phyloP scores from a whole-genome alignment of 1,140 invertebrate species.

The Saxidomus purpurata region DNA sequence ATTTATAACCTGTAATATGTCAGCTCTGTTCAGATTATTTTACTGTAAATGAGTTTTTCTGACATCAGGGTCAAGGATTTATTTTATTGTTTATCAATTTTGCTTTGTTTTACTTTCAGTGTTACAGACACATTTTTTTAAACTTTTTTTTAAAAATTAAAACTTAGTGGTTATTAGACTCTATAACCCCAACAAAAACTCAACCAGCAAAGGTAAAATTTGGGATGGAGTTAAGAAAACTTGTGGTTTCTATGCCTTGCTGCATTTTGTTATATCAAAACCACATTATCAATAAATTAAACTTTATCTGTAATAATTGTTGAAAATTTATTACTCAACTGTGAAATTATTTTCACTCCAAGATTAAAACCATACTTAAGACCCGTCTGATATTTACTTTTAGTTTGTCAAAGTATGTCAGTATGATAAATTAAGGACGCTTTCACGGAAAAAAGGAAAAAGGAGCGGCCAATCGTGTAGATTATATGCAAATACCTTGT shows the following conservation, averaged over 20 bases:
- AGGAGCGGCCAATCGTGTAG: neutral
- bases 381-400: neutral
- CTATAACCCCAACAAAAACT: no score
- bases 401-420: neutral
- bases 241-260: neutral
- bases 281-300: conserved; percentile 19
- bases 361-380: neutral
- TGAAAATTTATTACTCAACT: neutral
- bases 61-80: no score
- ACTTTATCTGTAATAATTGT: neutral
- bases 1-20: no score
- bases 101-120: no score
- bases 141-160: no score
- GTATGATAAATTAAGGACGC: neutral
- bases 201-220: neutral
- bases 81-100: no score
- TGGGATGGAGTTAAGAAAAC: neutral
- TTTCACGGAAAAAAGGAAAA: neutral
- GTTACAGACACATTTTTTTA: no score
- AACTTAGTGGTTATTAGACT: no score
- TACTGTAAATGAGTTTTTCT: no score
- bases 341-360: neutral
- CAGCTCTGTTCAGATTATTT: no score
- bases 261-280: neutral
- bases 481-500: neutral